These are phyloP conservation scores for Parazoanthus swiftii DNA, from an alignment of 92 coral and sea anemone species.

Conservation along the genomic window DNA sequence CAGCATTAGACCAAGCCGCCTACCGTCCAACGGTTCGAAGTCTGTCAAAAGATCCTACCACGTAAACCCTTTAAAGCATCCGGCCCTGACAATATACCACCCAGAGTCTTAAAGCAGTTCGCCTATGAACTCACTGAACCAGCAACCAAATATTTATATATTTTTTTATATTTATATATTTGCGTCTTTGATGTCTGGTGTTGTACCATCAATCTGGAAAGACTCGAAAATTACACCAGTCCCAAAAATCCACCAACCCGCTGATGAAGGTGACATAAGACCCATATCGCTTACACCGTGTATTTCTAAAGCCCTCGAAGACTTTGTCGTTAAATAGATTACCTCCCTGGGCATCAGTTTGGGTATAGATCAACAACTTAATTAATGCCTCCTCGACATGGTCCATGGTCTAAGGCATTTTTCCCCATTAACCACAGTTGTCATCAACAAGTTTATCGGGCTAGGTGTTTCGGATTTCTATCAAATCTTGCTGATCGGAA, in stretches of 20 bases:
- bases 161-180: no score
- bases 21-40: slow-evolving; percentile 34
- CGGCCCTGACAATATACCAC: no score
- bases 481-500: no score
- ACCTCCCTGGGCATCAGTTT: slow-evolving; percentile 46
- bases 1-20: neutral
- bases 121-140: no score
- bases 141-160: no score
- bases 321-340: slow-evolving; percentile 2
- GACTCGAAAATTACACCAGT: slow-evolving; percentile 38
- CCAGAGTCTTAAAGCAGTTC: no score
- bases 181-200: neutral
- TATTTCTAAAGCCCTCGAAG: slow-evolving; percentile 48
- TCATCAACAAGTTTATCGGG: slow-evolving; percentile 43
- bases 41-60: neutral
- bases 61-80: slow-evolving; percentile 13
- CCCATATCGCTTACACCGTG: neutral
- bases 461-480: slow-evolving; percentile 36
- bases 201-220: neutral
- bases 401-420: slow-evolving; percentile 50
- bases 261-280: slow-evolving; percentile 15
- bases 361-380: slow-evolving; percentile 52
- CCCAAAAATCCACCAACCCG: slow-evolving; percentile 30
- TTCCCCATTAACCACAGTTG: slow-evolving; percentile 34
- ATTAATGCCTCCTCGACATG: slow-evolving; percentile 51